A percentile compares a stretch with the other conserved stretches of the same genome.
phyloP scores from a whole-genome alignment of 2,888 invertebrate species.

The Drosophila antonietae region DNA sequence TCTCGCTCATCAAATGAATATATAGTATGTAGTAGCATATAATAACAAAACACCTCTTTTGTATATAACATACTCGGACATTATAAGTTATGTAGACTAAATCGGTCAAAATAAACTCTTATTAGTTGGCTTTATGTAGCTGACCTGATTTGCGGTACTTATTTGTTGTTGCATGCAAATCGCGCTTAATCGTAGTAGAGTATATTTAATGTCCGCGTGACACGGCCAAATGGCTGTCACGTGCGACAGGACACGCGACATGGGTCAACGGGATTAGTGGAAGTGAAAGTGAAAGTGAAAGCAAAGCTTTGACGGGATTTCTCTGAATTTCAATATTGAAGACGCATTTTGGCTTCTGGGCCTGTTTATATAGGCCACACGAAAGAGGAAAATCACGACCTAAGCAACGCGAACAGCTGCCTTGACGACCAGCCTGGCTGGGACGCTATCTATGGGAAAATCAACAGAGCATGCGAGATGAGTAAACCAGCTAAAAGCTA shows the following conservation, averaged over 20 bases:
- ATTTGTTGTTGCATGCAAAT: slow-evolving; percentile 63
- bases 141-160: slow-evolving; percentile 59
- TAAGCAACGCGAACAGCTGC: slow-evolving; percentile 4
- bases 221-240: slow-evolving; percentile 55
- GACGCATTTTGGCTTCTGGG: slow-evolving; percentile 2
- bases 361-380: neutral
- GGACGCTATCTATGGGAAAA: slow-evolving; percentile 38
- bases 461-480: slow-evolving; percentile 22
- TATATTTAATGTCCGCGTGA: slow-evolving; percentile 41
- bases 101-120: slow-evolving; percentile 9
- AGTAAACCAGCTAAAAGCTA: neutral
- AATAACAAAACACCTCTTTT: neutral
- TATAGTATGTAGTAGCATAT: neutral
- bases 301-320: neutral
- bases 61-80: neutral
- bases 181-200: slow-evolving; percentile 41
- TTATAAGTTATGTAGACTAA: neutral
- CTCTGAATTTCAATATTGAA: slow-evolving; percentile 4
- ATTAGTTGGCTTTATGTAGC: slow-evolving; percentile 29
- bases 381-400: neutral
- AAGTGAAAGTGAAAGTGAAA: slow-evolving; percentile 7
- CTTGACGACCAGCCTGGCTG: neutral
- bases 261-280: slow-evolving; percentile 1
- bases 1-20: neutral
- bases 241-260: slow-evolving; percentile 48